Base-by-base conservation (phyloP, 2,113 vertebrate species). In the Shinisaurus crocodilurus region DNA sequence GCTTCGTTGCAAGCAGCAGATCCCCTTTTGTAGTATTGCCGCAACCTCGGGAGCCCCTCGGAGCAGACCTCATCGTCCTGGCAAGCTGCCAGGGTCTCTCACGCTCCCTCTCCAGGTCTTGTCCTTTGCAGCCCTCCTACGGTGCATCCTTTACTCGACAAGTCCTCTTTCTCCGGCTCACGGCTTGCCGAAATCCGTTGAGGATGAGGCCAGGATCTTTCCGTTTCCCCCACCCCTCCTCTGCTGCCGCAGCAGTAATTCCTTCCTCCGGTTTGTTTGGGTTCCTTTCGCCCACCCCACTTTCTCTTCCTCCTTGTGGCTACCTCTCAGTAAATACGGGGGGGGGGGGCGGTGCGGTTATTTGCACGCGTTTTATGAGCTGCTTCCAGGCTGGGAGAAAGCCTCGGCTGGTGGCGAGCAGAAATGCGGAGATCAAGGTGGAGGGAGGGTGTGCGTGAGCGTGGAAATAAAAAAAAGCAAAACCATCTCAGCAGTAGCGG, bases 11-110 rank as follows among this genome's bases (percentile, higher is more conserved):
- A 63, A 63, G 60, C 20, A 40, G 87, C 91, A 48, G 29, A 65
- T 48, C 91, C 84, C 60, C 45, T 54, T 37, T 18, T 27, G 79
- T 60, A 84, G 88, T 48, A 45, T 37, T 79, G 69, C 45, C 77
- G 76, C 86, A 72, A 88, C 87, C 87, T 74, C 45, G 81, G 54
- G 6, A 27, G 91, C 85, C 77, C 86, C 86, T 63, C 85, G 57
- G 85, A 34, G 79, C 85, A 75, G 79, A 82, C 79, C 85, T 86
- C 79, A 43, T 8, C 18, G 84, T 7, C 37, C 48, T 86, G 89
- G 89, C 89, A 6, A 29, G 43, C 40, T n/a, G 77, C 85, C 90
- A 63, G 54, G 67, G 5, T n/a, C 77, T 72, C 67, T 81, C 76
- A 57, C 75, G 77, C 85, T 72, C 40, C 75, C 84, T 76, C 75